Base-by-base conservation (phyloP, 2,888 invertebrate genomes). In the Holacanthella duospinosa region DNA sequence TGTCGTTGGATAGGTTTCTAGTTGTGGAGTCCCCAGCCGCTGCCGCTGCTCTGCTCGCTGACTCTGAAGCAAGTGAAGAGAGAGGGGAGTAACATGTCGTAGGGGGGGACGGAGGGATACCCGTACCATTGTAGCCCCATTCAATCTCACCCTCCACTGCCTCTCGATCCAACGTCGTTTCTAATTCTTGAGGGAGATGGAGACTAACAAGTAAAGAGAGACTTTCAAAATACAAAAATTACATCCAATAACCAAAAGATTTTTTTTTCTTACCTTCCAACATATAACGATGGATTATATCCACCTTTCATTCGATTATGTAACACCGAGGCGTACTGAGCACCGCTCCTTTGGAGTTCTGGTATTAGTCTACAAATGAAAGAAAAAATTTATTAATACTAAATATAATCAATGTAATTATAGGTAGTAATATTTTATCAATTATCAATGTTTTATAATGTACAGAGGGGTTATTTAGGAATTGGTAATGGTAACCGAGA, bases 71-170 rank as follows among this genome's bases (percentile, higher is more conserved):
- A 6, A 59, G n/a, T 2, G 59, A 59, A 9, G 59, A 59, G 3
- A 59, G 26, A 2, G 59, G 59, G 2, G 59, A 59, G 44, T 36
- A 59, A 25, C 59, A 59, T 2, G 59, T 59, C 57, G 57, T 57
- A 6, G 59, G 59, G 21, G 59, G 59, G 26, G 59, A 55, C 3
- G 60, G 54, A n/a, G 53, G 55, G 29, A 53, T 55, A 4, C 44
- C 44, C 25, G 29, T 43, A 28, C 48, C 48, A 43, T 43, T 60
- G 24, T 29, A 44, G n/a, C n/a, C 29, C 12, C 29, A 21, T 26
- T 3, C 27, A 19, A 16, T 25, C 58, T 71, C 75, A 86, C 87
- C 86, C 81, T 85, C 48, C 9, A 44, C 9, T n/a, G 24, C 6
- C 9, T 24, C 4, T 16, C 4, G 36, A 25, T 6, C 48, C 21